phyloP scores from a whole-genome alignment of 2,888 invertebrate species.

The Baronia brevicornis region DNA sequence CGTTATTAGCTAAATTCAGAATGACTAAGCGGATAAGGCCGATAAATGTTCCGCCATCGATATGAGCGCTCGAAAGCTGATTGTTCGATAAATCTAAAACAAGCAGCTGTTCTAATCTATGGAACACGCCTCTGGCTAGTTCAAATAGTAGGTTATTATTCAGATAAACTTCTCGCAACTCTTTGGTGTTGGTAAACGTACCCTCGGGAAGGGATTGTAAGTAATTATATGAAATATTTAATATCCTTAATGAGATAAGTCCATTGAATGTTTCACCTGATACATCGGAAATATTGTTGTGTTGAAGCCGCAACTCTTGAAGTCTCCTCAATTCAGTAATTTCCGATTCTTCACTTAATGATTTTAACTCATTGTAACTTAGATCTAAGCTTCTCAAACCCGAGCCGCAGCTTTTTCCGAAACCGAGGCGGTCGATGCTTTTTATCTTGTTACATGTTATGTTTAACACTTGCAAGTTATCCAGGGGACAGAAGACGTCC shows the following conservation, averaged over 20 bases:
- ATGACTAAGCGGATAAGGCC: conserved; percentile 91
- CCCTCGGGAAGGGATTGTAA: conserved; percentile 87
- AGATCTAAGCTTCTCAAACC: conserved; percentile 86
- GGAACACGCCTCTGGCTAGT: conserved; percentile 88
- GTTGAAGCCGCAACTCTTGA: conserved; percentile 85
- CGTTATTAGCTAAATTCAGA: conserved; percentile 90
- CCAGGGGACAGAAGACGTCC: conserved; percentile 85
- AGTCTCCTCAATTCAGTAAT: conserved; percentile 84
- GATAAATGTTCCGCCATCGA: conserved; percentile 89
- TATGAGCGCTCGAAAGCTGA: conserved; percentile 88
- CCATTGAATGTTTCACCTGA: conserved; percentile 87
- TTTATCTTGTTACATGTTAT: conserved; percentile 87
- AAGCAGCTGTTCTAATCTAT: conserved; percentile 88
- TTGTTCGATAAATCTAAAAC: conserved; percentile 91
- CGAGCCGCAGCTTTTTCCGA: conserved; percentile 78
- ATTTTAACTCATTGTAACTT: conserved; percentile 85
- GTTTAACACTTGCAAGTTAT: conserved; percentile 87
- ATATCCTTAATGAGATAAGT: conserved; percentile 83
- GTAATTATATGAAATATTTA: conserved; percentile 91
- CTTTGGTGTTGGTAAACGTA: conserved; percentile 87
- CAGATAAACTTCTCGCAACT: conserved; percentile 88
- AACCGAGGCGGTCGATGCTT: conserved; percentile 84
- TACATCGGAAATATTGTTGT: conserved; percentile 88
- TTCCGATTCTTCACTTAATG: conserved; percentile 83
- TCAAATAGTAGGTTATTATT: conserved; percentile 91